Percentiles rank a stretch among this genome's conserved stretches.
Conservation (phyloP, 2,113 vertebrate species). For the Charadrius vociferus region DNA sequence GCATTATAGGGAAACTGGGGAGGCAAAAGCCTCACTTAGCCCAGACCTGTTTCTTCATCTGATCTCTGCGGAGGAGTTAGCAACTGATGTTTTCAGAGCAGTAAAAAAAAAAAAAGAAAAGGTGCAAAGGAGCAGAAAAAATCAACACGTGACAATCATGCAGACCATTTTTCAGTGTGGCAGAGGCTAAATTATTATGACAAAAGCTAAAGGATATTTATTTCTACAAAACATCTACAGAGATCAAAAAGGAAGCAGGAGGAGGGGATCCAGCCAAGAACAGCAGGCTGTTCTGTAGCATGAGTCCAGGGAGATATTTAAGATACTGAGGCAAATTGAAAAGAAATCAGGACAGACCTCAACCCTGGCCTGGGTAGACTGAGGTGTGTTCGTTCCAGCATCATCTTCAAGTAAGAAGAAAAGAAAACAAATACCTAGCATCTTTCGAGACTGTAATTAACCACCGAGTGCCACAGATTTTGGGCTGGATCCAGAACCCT, state of each 20-base stretch:
- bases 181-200: background rate
- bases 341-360: background rate
- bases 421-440: background rate
- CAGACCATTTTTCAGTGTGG: background rate
- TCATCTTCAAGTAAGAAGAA: background rate
- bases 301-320: background rate
- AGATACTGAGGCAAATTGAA: background rate
- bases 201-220: background rate
- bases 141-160: background rate
- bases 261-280: background rate
- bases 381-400: background rate
- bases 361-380: background rate
- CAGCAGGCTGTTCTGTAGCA: background rate
- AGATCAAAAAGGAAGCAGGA: background rate
- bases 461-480: background rate
- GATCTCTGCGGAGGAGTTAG: conserved; percentile 10
- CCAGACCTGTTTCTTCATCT: background rate
- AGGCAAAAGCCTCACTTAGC: conserved; percentile 15
- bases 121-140: conserved; percentile 19
- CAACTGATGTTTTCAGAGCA: conserved; percentile 27
- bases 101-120: background rate
- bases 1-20: background rate
- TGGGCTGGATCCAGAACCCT: background rate
- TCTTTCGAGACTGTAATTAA: background rate
- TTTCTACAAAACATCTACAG: background rate